Evolutionary conservation across 2,113 vertebrate genomes (phyloP).

Genomic region (Pituophis catenifer): DNA sequence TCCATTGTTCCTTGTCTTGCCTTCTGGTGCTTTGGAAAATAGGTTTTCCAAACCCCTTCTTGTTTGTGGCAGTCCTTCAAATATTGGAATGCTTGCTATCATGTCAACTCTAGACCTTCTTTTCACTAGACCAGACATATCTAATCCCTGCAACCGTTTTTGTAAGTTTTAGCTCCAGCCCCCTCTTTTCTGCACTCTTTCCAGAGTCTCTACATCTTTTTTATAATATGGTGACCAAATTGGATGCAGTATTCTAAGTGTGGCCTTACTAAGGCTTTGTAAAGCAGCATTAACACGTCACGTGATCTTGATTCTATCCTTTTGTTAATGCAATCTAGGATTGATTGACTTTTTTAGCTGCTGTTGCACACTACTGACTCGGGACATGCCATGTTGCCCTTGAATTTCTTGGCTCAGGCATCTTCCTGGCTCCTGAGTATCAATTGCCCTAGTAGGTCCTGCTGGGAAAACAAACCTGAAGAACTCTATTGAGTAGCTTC

Average conservation of each 20-base stretch:
- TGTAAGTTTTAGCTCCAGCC: neutral
- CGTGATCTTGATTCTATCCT: neutral
- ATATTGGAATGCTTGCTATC: neutral
- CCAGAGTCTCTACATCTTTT: neutral
- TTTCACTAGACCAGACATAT: neutral
- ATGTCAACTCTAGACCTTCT: neutral
- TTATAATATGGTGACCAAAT: neutral
- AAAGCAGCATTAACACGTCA: neutral
- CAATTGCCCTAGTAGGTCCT: neutral
- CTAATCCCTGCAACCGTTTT: neutral
- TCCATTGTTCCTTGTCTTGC: neutral
- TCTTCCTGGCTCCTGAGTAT: neutral
- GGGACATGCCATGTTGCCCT: neutral
- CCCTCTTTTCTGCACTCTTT: neutral
- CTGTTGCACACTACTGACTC: neutral
- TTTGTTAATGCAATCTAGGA: neutral
- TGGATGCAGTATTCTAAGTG: neutral
- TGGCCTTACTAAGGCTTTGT: neutral
- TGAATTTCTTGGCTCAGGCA: neutral
- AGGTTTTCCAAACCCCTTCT: neutral
- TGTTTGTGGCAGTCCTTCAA: neutral
- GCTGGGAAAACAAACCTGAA: neutral
- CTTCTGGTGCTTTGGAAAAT: neutral
- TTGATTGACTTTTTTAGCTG: neutral
- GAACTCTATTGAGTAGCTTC: neutral